Percentiles rank a stretch among this genome's conserved stretches.
Evolutionary conservation across 2,888 invertebrate genomes (phyloP).

Genomic region (Sarcophaga caerulescens): DNA sequence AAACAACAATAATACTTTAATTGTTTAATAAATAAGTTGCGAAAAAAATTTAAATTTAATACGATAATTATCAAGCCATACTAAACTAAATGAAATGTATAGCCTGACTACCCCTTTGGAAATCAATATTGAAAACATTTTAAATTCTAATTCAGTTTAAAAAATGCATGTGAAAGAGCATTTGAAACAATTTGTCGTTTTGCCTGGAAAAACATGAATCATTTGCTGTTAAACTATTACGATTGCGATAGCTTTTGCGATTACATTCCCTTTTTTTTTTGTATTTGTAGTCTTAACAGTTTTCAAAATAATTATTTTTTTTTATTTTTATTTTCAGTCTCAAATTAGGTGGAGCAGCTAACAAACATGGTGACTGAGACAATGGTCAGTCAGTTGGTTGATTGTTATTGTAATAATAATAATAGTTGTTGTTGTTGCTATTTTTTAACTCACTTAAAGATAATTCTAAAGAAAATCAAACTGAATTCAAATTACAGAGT

Average conservation of each 20-base stretch:
- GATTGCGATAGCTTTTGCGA: background rate
- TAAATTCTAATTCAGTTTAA: constrained; percentile 1
- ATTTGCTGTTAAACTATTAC: constrained; percentile 28
- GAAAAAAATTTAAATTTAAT: constrained; percentile 20
- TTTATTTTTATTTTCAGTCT: background rate
- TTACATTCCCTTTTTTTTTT: background rate
- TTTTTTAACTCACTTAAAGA: background rate
- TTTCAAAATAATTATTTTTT: background rate
- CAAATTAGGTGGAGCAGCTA: constrained; percentile 51
- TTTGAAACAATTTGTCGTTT: constrained; percentile 61
- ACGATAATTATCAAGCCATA: constrained; percentile 40
- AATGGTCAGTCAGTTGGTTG: constrained; percentile 49
- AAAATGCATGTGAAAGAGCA: constrained; percentile 40
- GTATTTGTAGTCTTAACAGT: constrained; percentile 7
- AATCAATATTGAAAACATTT: background rate
- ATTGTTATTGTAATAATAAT: background rate
- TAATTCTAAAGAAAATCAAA: constrained; percentile 62
- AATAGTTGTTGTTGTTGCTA: constrained; percentile 31
- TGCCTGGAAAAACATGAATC: constrained; percentile 52
- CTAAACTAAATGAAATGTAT: background rate
- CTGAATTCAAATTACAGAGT: constrained; percentile 64
- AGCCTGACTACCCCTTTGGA: background rate
- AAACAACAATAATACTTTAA: background rate
- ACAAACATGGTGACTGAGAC: constrained; percentile 3
- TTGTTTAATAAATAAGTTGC: constrained; percentile 32